These are phyloP conservation scores for Sphaerodactylus townsendi DNA, from an alignment of 2,113 vertebrate species.

Conservation along the genomic window DNA sequence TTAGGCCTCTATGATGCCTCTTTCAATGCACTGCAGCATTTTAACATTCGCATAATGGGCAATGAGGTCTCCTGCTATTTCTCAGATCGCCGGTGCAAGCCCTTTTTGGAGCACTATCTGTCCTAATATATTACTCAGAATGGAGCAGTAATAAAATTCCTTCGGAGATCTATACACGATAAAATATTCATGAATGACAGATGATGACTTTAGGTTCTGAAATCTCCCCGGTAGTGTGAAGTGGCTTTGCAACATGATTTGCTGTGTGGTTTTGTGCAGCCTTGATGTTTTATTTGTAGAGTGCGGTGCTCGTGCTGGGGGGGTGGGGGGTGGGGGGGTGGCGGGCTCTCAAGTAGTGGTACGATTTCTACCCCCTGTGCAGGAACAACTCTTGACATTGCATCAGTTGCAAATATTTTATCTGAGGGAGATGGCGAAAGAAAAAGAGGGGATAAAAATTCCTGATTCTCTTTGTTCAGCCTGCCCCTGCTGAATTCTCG, in stretches of 20 bases:
- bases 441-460: background rate
- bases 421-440: background rate
- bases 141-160: slow-evolving; percentile 20
- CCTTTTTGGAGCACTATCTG: background rate
- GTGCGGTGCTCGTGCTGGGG: background rate
- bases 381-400: background rate
- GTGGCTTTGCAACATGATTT: background rate
- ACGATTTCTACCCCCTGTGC: background rate
- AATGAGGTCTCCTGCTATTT: background rate
- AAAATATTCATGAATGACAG: background rate
- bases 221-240: background rate
- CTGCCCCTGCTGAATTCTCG: background rate
- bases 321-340: too few relatives aligned
- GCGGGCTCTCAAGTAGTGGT: background rate
- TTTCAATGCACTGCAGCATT: background rate
- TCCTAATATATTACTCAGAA: slow-evolving; percentile 5
- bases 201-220: slow-evolving; percentile 26
- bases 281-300: slow-evolving; percentile 9
- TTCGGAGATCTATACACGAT: background rate
- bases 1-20: background rate
- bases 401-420: slow-evolving; percentile 16
- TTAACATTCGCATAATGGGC: background rate
- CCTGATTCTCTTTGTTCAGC: background rate
- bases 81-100: background rate
- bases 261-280: background rate